Evolutionary conservation across 2,113 vertebrate species (phyloP), one percentile per base, ranked within the genome.

Genomic region (Prietella phreatophila): DNA sequence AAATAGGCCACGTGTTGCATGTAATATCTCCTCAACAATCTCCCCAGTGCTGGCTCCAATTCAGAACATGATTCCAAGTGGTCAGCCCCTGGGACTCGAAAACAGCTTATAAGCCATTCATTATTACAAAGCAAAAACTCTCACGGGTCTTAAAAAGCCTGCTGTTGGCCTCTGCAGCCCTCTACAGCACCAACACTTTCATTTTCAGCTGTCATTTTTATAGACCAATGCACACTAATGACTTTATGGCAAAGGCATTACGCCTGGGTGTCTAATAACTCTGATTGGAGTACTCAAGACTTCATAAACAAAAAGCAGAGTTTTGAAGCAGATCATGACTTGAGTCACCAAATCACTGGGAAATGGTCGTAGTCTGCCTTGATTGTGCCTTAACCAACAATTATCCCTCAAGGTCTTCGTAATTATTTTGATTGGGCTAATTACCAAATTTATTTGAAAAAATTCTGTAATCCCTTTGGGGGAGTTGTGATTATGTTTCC

Each of bases 121-220:
- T 82, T 82, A 82, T 82, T 82, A 82, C 53, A 82, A 82, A 82
- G 4, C 20, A 60, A 82, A 81, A 82, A 58, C n/a, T 56, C 56
- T 22, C 10, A 22, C 22, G 55, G 55, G 30, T 60, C 80, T 60
- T 82, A 58, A 82, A 82, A 60, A 82, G 30, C 79, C 79, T 81
- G 30, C 19, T 81, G 55, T 58, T 81, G 79, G 53, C 55, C 42
- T 47, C 42, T 47, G 22, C 58, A 81, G 30, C 2, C n/a, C 53
- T 58, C 79, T 20, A 81, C 20, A 81, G 53, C 55, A 58, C 55
- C 55, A 82, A 82, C 30, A 60, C 5, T 1, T 58, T 58, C 55
- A 58, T 82, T 82, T 33, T 30, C 76, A 80, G 76, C 76, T 36
- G 80, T 36, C 55, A 30, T 82, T 82, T 82, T 82, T 60, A 82